These are phyloP conservation scores for Xiphophorus hellerii DNA, from an alignment of 2,113 vertebrate genomes.

Conservation along the genomic window DNA sequence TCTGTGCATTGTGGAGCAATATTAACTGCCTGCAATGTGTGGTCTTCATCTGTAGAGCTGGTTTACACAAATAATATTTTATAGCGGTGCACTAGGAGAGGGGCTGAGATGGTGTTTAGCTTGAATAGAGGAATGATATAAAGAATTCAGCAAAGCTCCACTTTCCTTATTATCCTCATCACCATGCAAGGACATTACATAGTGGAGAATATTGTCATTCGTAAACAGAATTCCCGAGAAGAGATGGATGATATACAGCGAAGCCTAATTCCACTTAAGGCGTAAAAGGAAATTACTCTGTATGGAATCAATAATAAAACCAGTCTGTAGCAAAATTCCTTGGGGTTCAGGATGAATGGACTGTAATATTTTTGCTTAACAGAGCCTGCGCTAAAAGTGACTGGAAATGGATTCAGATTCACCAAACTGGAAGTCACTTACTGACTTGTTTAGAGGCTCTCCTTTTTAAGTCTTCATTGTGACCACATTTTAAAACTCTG, in stretches of 20 bases:
- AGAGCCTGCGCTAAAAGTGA: conserved; percentile 28
- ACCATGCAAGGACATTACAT: conserved; percentile 45
- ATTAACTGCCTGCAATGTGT: conserved; percentile 49
- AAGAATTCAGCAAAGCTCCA: conserved; percentile 63
- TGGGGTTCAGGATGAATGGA: conserved; percentile 55
- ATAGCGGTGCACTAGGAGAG: conserved; percentile 57
- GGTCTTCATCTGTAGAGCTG: conserved; percentile 43
- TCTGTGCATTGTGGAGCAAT: conserved; percentile 44
- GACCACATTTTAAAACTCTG: conserved; percentile 17
- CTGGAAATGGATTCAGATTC: conserved; percentile 44
- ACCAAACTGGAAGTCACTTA: conserved; percentile 27
- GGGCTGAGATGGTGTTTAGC: conserved; percentile 49
- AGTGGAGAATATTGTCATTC: conserved; percentile 78
- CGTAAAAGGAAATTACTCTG: conserved; percentile 79
- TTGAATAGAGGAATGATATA: conserved; percentile 54
- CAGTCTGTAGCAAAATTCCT: conserved; percentile 70
- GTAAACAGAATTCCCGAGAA: conserved; percentile 72
- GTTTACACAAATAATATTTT: conserved; percentile 74
- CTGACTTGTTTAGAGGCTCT: conserved; percentile 35
- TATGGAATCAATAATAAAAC: conserved; percentile 78
- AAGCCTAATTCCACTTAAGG: conserved; percentile 80
- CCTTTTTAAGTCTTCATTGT: conserved; percentile 11
- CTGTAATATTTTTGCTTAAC: conserved; percentile 64
- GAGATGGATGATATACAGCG: conserved; percentile 77
- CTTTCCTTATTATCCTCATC: conserved; percentile 68